Percentiles rank a stretch among this genome's conserved stretches.
These are phyloP conservation scores for Megaceryle alcyon DNA, from an alignment of 2,797 vertebrate genomes.

Conservation along the genomic window DNA sequence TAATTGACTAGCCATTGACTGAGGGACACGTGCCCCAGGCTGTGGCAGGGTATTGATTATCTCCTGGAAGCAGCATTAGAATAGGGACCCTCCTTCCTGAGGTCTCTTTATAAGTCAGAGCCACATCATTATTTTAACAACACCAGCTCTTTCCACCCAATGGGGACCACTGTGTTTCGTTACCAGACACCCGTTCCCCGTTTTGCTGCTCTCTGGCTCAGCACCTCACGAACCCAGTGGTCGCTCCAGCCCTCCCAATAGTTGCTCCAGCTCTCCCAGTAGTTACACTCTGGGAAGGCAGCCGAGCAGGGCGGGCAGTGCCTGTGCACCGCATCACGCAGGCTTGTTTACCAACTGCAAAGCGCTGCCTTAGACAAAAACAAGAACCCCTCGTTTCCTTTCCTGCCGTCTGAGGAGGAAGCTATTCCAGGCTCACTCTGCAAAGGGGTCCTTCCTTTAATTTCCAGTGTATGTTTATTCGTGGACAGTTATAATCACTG, in stretches of 20 bases:
- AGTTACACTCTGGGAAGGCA: not conserved
- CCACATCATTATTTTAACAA: no score
- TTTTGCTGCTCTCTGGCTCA: not conserved
- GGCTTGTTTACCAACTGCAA: slow-evolving; percentile 34
- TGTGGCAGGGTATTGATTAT: not conserved
- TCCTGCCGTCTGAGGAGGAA: slow-evolving; percentile 15
- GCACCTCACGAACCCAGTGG: rapidly evolving
- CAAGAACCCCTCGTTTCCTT: not conserved
- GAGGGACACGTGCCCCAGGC: not conserved
- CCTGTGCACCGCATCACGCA: not conserved
- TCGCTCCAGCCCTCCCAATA: rapidly evolving
- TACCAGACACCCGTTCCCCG: not conserved
- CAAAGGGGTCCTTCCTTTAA: slow-evolving; percentile 58
- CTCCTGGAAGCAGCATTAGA: not conserved
- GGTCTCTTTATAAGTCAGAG: not conserved
- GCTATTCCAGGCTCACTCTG: slow-evolving; percentile 49
- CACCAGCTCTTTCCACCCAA: not conserved
- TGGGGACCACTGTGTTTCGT: not conserved
- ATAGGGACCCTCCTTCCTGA: not conserved
- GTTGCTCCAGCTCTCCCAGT: not conserved
- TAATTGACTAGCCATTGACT: not conserved
- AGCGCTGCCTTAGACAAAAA: not conserved
- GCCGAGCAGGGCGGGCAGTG: not conserved
- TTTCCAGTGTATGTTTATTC: slow-evolving; percentile 49
- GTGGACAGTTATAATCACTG: slow-evolving; percentile 37